Evolutionary conservation across 1,140 invertebrate genomes (phyloP), one percentile per base, ranked within the genome.

Genomic region (Epicauta chinensis): DNA sequence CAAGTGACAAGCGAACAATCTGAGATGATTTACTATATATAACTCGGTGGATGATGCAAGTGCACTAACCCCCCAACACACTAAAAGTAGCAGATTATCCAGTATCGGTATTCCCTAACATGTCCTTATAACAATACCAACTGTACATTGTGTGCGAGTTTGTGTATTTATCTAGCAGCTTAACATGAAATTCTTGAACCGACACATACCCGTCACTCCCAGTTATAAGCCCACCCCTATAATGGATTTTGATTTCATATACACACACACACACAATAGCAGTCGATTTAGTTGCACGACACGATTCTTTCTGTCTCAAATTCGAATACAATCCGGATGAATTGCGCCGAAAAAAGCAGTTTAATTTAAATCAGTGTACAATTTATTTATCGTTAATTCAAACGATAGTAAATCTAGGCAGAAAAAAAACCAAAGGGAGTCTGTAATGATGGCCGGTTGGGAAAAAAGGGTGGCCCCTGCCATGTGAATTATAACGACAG

Each of bases 161-260:
- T 40, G 55, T 56, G 34, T 67, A 61, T 64, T 64, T 65, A 59
- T 58, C 52, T 41, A 61, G 41, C 53, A 55, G 61, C 59, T 65
- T 62, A 64, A 59, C 58, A 58, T 47, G 49, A 49, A 55, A 63
- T 55, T 62, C 59, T 58, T 44, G 46, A 55, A 47, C 23, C 36
- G 39, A 50, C 32, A 51, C 32, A 9, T 34, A 12, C 43, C 46
- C 39, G 55, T 51, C 51, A 46, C 55, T 59, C 59, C 60, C 49
- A 56, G 44, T 45, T 39, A 43, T n/a, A 51, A 17, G 30, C 23
- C 39, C 30, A 41, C 35, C 50, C 38, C 38, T 37, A 58, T 67
- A 67, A 67, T 67, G 65, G 65, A 66, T 67, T 67, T 67, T 66
- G 65, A 66, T 67, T 64, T 63, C 57, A 54, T 63, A n/a, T n/a